Percentiles rank a stretch among this genome's conserved stretches.
These are phyloP conservation scores for Notocelia uddmanniana DNA, from an alignment of 2,888 invertebrate species.

Conservation along the genomic window DNA sequence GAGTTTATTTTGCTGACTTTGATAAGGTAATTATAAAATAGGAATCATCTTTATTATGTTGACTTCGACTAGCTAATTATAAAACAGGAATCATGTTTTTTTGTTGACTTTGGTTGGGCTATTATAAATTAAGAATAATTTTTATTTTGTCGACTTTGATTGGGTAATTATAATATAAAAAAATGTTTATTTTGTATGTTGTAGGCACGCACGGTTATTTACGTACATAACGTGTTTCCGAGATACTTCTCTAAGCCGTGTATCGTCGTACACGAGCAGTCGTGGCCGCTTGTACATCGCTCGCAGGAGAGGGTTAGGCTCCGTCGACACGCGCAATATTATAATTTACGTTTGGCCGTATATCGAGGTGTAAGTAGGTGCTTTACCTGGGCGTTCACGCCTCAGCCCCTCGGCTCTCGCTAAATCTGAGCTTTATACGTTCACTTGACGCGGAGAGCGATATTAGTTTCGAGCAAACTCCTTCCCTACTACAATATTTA, in stretches of 20 bases:
- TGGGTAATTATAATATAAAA: too few relatives aligned
- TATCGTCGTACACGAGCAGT: background rate
- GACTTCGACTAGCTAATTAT: too few relatives aligned
- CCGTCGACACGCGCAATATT: constrained; percentile 83
- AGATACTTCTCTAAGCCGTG: background rate
- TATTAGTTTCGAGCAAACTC: constrained; percentile 84
- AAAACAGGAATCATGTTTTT: too few relatives aligned
- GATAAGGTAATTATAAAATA: too few relatives aligned
- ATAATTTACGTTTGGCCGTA: constrained; percentile 86
- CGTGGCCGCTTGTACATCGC: constrained; percentile 59
- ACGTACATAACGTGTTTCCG: background rate
- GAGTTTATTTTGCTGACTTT: too few relatives aligned
- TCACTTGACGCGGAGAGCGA: constrained; percentile 85
- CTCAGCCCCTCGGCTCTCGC: constrained; percentile 81
- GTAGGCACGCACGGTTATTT: too few relatives aligned
- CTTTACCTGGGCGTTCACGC: constrained; percentile 84
- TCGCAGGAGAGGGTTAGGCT: constrained; percentile 79
- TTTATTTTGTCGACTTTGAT: too few relatives aligned
- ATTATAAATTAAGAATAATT: too few relatives aligned
- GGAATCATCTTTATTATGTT: background rate
- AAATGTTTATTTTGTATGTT: background rate
- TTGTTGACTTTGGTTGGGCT: too few relatives aligned
- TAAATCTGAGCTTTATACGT: constrained; percentile 86
- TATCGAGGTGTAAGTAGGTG: constrained; percentile 84
- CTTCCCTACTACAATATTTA: constrained; percentile 83